phyloP scores from a whole-genome alignment of 2,888 invertebrate genomes.

The Anagyrus pseudococci region DNA sequence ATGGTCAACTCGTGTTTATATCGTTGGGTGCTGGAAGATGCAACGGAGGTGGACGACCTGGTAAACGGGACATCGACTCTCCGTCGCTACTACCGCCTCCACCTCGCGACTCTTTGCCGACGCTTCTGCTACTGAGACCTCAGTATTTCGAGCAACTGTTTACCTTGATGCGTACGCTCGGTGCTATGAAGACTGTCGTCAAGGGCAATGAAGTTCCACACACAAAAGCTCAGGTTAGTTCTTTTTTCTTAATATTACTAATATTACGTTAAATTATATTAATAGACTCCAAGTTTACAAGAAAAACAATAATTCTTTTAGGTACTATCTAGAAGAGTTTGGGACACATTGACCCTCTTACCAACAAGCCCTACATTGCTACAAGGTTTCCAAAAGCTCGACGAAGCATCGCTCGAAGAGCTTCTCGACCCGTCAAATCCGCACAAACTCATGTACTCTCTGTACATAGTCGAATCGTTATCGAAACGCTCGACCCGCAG shows the following conservation, averaged over 20 bases:
- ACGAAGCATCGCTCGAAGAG: conserved; percentile 73
- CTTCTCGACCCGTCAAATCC: conserved; percentile 87
- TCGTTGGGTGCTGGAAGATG: conserved; percentile 81
- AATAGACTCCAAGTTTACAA: not conserved
- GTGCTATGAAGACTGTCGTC: conserved; percentile 82
- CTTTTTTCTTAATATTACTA: not conserved
- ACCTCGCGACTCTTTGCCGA: conserved; percentile 84
- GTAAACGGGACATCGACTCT: conserved; percentile 76
- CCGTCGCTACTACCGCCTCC: conserved; percentile 88
- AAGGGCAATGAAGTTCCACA: conserved; percentile 77
- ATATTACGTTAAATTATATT: not conserved
- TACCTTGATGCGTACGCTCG: conserved; percentile 87
- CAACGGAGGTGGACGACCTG: conserved; percentile 64
- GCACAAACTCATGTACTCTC: conserved; percentile 93
- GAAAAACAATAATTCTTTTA: conserved; percentile 9
- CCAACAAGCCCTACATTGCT: conserved; percentile 89
- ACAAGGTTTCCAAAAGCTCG: conserved; percentile 82
- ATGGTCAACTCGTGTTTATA: conserved; percentile 91
- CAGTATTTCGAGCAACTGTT: conserved; percentile 92
- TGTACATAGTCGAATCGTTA: conserved; percentile 87
- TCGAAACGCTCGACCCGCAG: conserved; percentile 56
- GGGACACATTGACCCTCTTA: conserved; percentile 91
- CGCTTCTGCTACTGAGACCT: conserved; percentile 81
- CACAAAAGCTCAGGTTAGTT: conserved; percentile 80
- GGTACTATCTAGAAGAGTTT: conserved; percentile 83